Evolutionary conservation across 2,113 vertebrate species (phyloP), one percentile per base, ranked within the genome.

Genomic region (Rallus limicola): DNA sequence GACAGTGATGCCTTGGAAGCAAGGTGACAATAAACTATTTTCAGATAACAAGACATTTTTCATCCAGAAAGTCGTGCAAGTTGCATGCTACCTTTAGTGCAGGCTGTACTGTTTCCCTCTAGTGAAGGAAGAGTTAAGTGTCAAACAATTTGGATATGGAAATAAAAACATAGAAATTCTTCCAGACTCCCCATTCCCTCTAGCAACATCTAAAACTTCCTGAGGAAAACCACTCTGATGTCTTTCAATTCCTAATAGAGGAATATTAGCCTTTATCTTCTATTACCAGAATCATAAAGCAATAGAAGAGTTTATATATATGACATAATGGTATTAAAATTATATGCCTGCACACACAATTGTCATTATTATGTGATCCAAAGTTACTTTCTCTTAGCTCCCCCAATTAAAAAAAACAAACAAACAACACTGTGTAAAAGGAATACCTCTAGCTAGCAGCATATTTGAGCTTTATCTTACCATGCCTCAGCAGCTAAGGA

Each of bases 341-440:
- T 5, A 29, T 9, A n/a, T 8, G 17, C 6, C 1, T 6, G 20
- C 28, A 25, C 33, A 21, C 8, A 23, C 0, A 24, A 21, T 4
- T 40, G 5, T 16, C 20, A 38, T 19, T 16, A 62, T 50, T 69
- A 40, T 29, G 5, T 15, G 24, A 46, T 24, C 17, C 58, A 0
- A 82, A 56, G 4, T 34, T 40, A 18, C 42, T 68, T 16, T 46
- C 24, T 78, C 21, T 60, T 19, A 6, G 3, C 11, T 92, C 13
- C 26, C 4, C 3, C 58, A 65, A 2, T 55, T 84, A 65, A 56
- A 79, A 79, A 62, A 56, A 71, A 76, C 36, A 7, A 2, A 17
- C 17, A 46, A 46, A 46, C 44, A 8, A 25, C 62, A 81, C 42
- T 80, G 5, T 67, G 20, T 13, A 26, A 62, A 93, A 55, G 31